Percentiles rank a stretch among this genome's conserved stretches.
Conservation (phyloP, 2,797 vertebrate species). For the Microctenopoma steveboyesi region DNA sequence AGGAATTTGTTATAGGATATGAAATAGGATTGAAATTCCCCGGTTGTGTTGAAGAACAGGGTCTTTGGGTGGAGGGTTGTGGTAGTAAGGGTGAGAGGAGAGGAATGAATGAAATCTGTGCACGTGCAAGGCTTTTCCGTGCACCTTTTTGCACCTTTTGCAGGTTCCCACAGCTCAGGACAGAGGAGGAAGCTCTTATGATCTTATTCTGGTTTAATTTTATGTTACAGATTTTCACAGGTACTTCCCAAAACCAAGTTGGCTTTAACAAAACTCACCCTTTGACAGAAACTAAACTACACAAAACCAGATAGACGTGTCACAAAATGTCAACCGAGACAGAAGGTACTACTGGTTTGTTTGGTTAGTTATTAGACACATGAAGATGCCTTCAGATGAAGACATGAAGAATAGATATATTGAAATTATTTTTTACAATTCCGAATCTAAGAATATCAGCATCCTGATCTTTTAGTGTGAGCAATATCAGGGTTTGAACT, state of each 20-base stretch:
- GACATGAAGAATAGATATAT: slow-evolving; percentile 14
- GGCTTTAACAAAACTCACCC: slow-evolving; percentile 15
- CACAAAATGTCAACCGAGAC: background rate
- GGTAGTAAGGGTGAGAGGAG: slow-evolving; percentile 53
- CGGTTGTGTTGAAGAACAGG: slow-evolving; percentile 64
- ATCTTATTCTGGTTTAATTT: slow-evolving; percentile 49
- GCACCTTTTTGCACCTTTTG: slow-evolving; percentile 30
- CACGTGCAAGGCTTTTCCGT: slow-evolving; percentile 35
- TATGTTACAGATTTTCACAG: slow-evolving; percentile 12
- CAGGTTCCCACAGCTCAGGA: slow-evolving; percentile 45
- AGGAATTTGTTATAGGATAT: slow-evolving; percentile 82
- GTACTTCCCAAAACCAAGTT: slow-evolving; percentile 11
- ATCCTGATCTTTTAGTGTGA: slow-evolving; percentile 34
- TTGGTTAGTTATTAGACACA: background rate
- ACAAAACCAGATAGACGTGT: background rate
- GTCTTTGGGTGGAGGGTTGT: slow-evolving; percentile 59
- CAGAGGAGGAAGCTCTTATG: slow-evolving; percentile 32
- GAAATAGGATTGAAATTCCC: slow-evolving; percentile 78
- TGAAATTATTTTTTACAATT: slow-evolving; percentile 50
- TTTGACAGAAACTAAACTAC: too few relatives aligned
- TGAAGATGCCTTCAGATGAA: too few relatives aligned
- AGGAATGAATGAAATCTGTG: slow-evolving; percentile 62
- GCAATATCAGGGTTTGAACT: background rate
- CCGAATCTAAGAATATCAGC: slow-evolving; percentile 48
- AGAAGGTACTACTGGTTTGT: background rate